A percentile compares a stretch with the other conserved stretches of the same genome.
phyloP scores from a whole-genome alignment of 2,888 invertebrate species.

The Metopia argyrocephala region DNA sequence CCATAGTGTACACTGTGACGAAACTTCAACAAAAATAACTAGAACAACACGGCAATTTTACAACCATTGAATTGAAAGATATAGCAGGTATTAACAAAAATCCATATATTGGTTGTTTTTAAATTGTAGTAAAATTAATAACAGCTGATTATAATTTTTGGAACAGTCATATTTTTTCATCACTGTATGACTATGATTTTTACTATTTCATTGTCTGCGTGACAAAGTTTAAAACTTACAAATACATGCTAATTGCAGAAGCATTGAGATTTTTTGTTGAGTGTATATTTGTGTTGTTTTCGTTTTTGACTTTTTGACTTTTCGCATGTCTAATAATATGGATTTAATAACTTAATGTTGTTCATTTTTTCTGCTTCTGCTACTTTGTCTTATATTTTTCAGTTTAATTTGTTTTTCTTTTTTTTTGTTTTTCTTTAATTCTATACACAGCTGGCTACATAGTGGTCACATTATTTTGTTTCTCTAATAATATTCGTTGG shows the following conservation, averaged over 20 bases:
- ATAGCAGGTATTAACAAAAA: too few species aligned
- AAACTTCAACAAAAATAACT: too few species aligned
- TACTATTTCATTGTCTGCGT: not conserved
- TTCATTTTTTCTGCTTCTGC: slow-evolving; percentile 35
- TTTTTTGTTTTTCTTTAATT: not conserved
- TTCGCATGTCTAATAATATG: slow-evolving; percentile 73
- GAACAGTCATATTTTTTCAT: not conserved
- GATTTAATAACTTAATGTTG: slow-evolving; percentile 73
- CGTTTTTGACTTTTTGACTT: slow-evolving; percentile 41
- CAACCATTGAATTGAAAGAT: too few species aligned
- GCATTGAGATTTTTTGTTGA: slow-evolving; percentile 25
- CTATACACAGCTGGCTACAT: slow-evolving; percentile 28
- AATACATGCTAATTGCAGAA: too few species aligned
- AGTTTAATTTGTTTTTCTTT: slow-evolving; percentile 21
- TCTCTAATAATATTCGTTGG: slow-evolving; percentile 41
- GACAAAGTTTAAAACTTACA: too few species aligned
- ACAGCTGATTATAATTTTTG: too few species aligned
- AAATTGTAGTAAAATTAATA: too few species aligned
- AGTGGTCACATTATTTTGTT: slow-evolving; percentile 62
- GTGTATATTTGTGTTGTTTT: slow-evolving; percentile 21
- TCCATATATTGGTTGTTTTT: too few species aligned
- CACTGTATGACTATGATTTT: not conserved
- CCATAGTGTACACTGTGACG: too few species aligned
- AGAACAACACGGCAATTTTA: slow-evolving; percentile 24
- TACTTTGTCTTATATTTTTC: not conserved